Conservation (phyloP, 2,888 invertebrate genomes). For the Ochropleura leucogaster region DNA sequence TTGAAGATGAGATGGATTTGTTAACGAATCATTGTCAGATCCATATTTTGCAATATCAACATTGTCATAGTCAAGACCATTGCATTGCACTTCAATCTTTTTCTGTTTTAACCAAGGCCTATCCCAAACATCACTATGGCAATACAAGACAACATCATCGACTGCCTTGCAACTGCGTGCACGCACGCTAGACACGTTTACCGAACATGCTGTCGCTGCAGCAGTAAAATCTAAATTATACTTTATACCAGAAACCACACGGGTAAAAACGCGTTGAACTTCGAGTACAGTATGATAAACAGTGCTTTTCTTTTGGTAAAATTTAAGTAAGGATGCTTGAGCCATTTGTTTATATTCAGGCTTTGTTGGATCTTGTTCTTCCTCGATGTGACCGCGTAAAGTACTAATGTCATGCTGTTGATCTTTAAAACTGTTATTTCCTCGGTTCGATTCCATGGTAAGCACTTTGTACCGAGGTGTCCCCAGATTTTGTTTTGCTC, state of each 20-base stretch:
- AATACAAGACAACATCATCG: slow-evolving; percentile 36
- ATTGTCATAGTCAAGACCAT: slow-evolving; percentile 23
- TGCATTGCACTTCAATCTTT: slow-evolving; percentile 75
- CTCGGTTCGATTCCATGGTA: slow-evolving; percentile 58
- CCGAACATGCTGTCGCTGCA: slow-evolving; percentile 52
- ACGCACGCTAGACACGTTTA: slow-evolving; percentile 42
- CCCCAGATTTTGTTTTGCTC: slow-evolving; percentile 47
- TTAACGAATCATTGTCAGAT: slow-evolving; percentile 8
- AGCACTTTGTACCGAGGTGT: slow-evolving; percentile 57
- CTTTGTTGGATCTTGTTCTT: slow-evolving; percentile 43
- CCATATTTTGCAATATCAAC: slow-evolving; percentile 22
- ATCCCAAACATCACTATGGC: slow-evolving; percentile 55
- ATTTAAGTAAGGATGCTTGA: slow-evolving; percentile 54
- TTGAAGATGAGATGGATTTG: not conserved
- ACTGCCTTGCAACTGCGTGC: slow-evolving; percentile 51
- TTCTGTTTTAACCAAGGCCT: slow-evolving; percentile 52
- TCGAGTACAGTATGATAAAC: slow-evolving; percentile 46
- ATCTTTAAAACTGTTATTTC: slow-evolving; percentile 2
- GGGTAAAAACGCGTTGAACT: slow-evolving; percentile 44
- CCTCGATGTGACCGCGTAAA: slow-evolving; percentile 26
- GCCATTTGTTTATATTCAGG: slow-evolving; percentile 48
- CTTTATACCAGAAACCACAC: slow-evolving; percentile 59
- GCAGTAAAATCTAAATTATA: slow-evolving; percentile 58
- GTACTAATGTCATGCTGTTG: not conserved
- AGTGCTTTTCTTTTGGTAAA: slow-evolving; percentile 35